Conservation (phyloP, 2,888 invertebrate species). For the Standfussiana lucernea region DNA sequence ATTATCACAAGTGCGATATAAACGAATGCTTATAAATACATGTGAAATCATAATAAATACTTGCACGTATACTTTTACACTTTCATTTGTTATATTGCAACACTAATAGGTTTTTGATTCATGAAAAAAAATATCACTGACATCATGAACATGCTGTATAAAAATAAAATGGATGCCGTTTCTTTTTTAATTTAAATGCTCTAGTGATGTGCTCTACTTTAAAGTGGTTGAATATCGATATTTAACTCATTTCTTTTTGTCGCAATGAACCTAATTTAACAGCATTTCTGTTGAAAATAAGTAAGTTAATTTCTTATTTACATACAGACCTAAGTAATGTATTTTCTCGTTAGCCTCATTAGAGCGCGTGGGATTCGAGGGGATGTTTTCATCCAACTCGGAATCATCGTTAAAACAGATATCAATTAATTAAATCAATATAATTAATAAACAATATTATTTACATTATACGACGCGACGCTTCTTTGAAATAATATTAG, state of each 20-base stretch:
- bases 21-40: slow-evolving; percentile 59
- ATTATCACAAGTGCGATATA: slow-evolving; percentile 74
- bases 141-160: not conserved
- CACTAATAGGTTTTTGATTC: slow-evolving; percentile 2
- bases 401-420: slow-evolving; percentile 43
- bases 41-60: slow-evolving; percentile 58
- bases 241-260: slow-evolving; percentile 5
- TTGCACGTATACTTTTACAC: slow-evolving; percentile 30
- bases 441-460: slow-evolving; percentile 23
- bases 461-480: slow-evolving; percentile 10
- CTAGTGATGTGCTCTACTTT: slow-evolving; percentile 13
- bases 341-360: slow-evolving; percentile 44
- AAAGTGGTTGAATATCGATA: not conserved
- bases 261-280: too few relatives aligned
- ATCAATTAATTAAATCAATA: slow-evolving; percentile 55
- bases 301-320: not conserved
- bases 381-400: slow-evolving; percentile 43
- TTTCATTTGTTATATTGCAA: slow-evolving; percentile 12
- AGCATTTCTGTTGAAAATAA: not conserved
- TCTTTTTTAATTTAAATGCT: slow-evolving; percentile 16
- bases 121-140: not conserved
- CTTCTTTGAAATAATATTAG: slow-evolving; percentile 31
- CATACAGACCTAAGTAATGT: not conserved
- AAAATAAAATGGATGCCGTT: slow-evolving; percentile 20
- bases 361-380: slow-evolving; percentile 18